Evolutionary conservation across 2,888 invertebrate genomes (phyloP).

Genomic region (Ceraclea dissimilis): DNA sequence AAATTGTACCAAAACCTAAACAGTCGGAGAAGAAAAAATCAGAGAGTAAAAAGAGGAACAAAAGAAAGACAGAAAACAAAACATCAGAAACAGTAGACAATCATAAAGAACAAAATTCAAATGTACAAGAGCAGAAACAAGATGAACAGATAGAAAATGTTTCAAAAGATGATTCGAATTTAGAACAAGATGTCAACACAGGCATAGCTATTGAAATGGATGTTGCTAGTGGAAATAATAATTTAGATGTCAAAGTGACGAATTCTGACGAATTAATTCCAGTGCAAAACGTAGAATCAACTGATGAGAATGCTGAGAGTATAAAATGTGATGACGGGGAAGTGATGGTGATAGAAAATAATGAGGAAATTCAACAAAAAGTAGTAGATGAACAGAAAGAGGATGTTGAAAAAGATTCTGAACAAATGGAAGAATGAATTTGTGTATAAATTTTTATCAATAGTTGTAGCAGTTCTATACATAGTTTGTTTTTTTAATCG

Average conservation of each 20-base stretch:
- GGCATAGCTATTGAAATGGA: neutral
- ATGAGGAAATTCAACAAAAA: no score
- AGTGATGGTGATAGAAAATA: no score
- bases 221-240: neutral
- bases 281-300: neutral
- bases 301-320: no score
- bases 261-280: neutral
- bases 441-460: no score
- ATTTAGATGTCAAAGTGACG: conserved; percentile 7
- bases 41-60: conserved; percentile 33
- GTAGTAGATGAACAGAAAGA: no score
- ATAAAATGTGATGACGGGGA: no score
- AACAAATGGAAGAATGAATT: no score
- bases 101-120: neutral
- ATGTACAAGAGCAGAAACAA: neutral
- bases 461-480: no score
- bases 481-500: no score
- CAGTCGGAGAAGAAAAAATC: conserved; percentile 30
- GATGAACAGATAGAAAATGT: neutral
- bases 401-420: no score
- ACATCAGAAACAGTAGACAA: neutral
- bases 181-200: neutral
- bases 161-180: no score
- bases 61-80: conserved; percentile 11
- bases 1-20: conserved; percentile 58